Base-by-base conservation (phyloP, 2,888 invertebrate species). In the Syrphus vitripennis region DNA sequence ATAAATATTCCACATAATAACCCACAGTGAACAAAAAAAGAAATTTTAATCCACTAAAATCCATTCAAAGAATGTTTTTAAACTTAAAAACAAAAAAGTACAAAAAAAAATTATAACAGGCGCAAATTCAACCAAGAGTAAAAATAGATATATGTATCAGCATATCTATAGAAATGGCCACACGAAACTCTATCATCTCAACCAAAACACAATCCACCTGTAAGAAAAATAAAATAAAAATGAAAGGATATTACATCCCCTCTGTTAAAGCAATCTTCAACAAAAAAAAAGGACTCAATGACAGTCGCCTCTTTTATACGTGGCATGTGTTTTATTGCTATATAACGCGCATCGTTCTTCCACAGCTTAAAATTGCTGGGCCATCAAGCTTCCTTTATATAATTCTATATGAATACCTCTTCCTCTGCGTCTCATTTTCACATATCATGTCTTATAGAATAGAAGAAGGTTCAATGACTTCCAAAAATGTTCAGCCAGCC, bases 401-500 rank as follows among this genome's bases (percentile, higher is more conserved):
- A n/a, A 14, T 53, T 12, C 40, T 37, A 24, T 59, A 37, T n/a
- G 34, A 14, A 24, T 59, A 10, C 34, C 26, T 61, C 21, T 55
- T 53, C 21, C 53, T 65, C 45, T 34, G 63, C n/a, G n/a, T 37
- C 26, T 48, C 42, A 10, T 42, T 31, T 40, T 57, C 61, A 61
- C 3, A 50, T 24, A 2, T n/a, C n/a, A n/a, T n/a, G n/a, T n/a
- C 40, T 3, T 31, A n/a, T 37, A n/a, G 48, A 48, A 26, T 57
- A 34, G 34, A 59, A 69, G 19, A 48, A 61, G 45, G 83, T 83
- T 83, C 83, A 83, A 83, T 83, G 83, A 83, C 83, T 83, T 83
- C 74, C 79, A 79, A 83, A 83, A 83, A 83, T 83, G 79, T 83
- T 83, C 79, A 74, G 74, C 55, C 83, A 79, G 79, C 69, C 63